A percentile compares a stretch with the other conserved stretches of the same genome.
Conservation (phyloP, 2,888 invertebrate genomes). For the Ormyrus rosae region DNA sequence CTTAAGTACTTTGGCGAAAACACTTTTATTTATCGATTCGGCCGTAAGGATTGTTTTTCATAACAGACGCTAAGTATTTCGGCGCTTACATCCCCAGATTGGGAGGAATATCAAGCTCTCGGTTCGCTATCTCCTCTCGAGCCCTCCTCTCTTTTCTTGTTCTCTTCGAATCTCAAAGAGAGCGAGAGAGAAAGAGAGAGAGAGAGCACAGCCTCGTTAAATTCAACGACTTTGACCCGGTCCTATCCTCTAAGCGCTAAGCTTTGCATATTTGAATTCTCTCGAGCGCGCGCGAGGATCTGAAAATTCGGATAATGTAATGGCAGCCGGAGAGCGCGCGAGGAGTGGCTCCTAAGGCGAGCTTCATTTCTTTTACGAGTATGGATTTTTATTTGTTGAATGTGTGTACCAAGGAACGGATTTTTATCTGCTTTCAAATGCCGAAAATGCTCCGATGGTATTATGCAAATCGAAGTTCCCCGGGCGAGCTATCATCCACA, state of each 20-base stretch:
- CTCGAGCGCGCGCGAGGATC: background rate
- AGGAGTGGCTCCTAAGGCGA: background rate
- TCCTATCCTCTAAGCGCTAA: conserved; percentile 23
- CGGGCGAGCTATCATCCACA: too few species aligned
- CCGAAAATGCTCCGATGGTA: too few species aligned
- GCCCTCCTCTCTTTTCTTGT: conserved; percentile 1
- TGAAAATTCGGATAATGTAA: conserved; percentile 43
- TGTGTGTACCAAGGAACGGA: too few species aligned
- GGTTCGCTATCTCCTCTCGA: background rate
- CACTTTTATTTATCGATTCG: too few species aligned
- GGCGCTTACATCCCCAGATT: too few species aligned
- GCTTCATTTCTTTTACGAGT: conserved; percentile 16
- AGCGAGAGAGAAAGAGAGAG: too few species aligned
- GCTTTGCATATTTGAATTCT: conserved; percentile 50
- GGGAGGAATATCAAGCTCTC: background rate
- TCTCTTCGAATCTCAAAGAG: background rate
- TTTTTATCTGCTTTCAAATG: too few species aligned
- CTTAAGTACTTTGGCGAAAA: too few species aligned
- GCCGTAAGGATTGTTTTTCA: too few species aligned
- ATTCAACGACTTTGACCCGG: conserved; percentile 50
- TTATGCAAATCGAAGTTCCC: too few species aligned
- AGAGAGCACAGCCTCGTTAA: conserved; percentile 24
- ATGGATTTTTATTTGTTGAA: conserved; percentile 14
- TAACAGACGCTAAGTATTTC: too few species aligned
- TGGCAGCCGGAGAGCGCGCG: background rate